Base-by-base conservation (phyloP, 1,140 invertebrate genomes). In the Leguminivora glycinivorella region DNA sequence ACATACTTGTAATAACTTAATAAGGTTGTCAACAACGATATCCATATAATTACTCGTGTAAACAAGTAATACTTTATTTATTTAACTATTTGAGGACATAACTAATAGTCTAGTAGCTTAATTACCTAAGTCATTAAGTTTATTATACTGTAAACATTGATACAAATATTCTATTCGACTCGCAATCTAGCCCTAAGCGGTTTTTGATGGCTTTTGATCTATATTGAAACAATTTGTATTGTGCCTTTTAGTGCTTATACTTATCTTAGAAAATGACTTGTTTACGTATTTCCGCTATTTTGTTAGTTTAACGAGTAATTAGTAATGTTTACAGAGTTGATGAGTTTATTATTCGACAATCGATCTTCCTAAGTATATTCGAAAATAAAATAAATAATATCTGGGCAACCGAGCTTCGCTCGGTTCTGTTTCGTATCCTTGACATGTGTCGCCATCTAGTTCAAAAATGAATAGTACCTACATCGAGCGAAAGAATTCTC, bases 161-260 rank as follows among this genome's bases (percentile, higher is more conserved):
- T 78, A 79, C 70, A 76, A 68, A 75, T 76, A 52, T 70, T 58
- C 60, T 56, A 73, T 70, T 58, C 72, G 78, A 82, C 72, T 74
- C 73, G 63, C 67, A 69, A 71, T 80, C 78, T 71, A 80, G 74
- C 75, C 76, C 75, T 86, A 87, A 89, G 82, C 84, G 84, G 80
- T 86, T 85, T 87, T 84, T 89, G 84, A 89, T 86, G 83, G 79
- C 75, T 69, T 72, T 66, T 74, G 67, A 58, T 78, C 68, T 68
- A 70, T 25, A 52, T 60, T 52, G 47, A 68, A 67, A 71, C 31
- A 52, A 47, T 67, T 29, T 40, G 24, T 56, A 29, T 52, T 47
- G 17, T 47, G 17, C 43, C 4, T 17, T 47, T 47, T 17, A 47
- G 40, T n/a, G 6, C 31, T 10, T 34, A n/a, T 47, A 0, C 40